phyloP scores from a whole-genome alignment of 2,113 vertebrate species.

The Pterocles orientalis region DNA sequence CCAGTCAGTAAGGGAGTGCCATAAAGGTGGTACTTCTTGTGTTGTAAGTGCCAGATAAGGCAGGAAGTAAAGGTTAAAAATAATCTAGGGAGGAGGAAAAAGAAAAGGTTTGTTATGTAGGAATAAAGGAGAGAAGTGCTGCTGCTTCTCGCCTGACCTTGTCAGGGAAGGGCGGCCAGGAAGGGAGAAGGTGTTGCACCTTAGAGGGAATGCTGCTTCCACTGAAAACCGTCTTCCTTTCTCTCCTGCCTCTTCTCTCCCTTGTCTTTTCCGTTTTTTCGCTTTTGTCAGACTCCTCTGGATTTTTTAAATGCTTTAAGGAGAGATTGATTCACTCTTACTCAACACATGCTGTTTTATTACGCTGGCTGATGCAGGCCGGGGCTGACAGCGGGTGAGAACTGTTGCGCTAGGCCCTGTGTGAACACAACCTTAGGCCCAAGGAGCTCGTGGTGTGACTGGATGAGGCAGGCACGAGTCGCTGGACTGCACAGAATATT shows the following conservation, averaged over 20 bases:
- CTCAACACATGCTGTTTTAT: neutral
- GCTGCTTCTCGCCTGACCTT: neutral
- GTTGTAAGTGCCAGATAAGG: neutral
- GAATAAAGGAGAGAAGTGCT: neutral
- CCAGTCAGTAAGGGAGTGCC: neutral
- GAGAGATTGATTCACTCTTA: neutral
- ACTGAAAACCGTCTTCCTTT: neutral
- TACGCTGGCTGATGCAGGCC: neutral
- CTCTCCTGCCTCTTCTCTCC: neutral
- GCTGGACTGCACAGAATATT: neutral
- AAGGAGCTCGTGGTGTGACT: accelerated
- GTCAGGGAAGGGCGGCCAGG: neutral
- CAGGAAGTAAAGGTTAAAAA: neutral
- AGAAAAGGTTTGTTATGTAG: neutral
- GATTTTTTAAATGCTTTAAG: neutral
- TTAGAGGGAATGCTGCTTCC: neutral
- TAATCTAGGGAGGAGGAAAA: neutral
- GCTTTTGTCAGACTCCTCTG: neutral
- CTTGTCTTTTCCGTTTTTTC: neutral
- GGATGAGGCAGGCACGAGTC: neutral
- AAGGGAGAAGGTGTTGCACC: neutral
- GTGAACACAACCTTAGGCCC: accelerated
- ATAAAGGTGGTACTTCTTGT: neutral
- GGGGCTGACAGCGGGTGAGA: accelerated
- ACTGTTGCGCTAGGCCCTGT: neutral